Evolutionary conservation across 2,113 vertebrate genomes (phyloP).

Genomic region (Alectura lathami): DNA sequence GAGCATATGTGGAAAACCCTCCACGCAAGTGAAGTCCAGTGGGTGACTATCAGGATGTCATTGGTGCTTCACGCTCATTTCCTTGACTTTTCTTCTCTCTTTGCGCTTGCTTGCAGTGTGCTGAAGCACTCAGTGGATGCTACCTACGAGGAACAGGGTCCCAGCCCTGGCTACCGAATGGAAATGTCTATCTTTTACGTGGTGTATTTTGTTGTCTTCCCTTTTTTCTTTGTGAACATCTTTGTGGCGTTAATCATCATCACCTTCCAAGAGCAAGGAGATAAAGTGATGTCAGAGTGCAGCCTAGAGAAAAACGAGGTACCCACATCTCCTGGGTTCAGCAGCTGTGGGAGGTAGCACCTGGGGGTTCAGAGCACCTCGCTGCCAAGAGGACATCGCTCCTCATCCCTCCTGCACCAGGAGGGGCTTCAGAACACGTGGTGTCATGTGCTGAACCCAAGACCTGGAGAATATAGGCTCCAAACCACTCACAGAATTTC

Average conservation of each 20-base stretch:
- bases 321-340: background rate
- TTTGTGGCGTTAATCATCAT: conserved; percentile 98
- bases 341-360: background rate
- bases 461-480: background rate
- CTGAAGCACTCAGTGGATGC: conserved; percentile 96
- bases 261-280: conserved; percentile 98
- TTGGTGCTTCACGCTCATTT: conserved; percentile 5
- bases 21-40: background rate
- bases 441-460: background rate
- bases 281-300: conserved; percentile 96
- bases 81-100: conserved; percentile 29
- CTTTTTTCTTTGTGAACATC: conserved; percentile 99
- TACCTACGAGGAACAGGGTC: conserved; percentile 93
- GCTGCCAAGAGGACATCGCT: fast-evolving
- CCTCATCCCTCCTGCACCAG: fast-evolving
- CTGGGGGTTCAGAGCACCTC: background rate
- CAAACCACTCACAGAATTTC: background rate
- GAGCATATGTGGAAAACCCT: conserved; percentile 8
- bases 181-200: conserved; percentile 98
- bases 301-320: conserved; percentile 98
- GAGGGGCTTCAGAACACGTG: background rate
- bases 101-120: conserved; percentile 80
- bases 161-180: conserved; percentile 93
- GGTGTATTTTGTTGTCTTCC: conserved; percentile 97
- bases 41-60: background rate